phyloP scores from a whole-genome alignment of 2,113 vertebrate genomes.

The Phaethon lepturus region DNA sequence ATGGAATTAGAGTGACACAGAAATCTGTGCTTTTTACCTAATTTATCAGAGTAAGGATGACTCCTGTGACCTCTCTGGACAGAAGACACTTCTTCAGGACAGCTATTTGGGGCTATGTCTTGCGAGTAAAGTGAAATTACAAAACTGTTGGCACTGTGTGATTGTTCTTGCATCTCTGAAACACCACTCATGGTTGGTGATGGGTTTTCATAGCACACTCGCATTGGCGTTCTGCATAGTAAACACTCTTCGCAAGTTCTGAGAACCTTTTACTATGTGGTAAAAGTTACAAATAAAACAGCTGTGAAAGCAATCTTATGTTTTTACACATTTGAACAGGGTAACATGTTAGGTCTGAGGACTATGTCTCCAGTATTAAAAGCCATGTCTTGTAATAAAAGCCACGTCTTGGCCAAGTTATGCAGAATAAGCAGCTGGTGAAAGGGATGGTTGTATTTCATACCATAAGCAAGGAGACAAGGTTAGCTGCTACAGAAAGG shows the following conservation, averaged over 20 bases:
- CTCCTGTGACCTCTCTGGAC: background rate
- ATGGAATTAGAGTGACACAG: background rate
- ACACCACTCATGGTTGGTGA: background rate
- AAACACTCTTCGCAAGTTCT: background rate
- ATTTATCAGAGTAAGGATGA: background rate
- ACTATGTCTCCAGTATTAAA: rapidly evolving
- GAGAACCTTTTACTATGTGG: background rate
- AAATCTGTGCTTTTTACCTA: background rate
- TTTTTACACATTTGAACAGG: background rate
- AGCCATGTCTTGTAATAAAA: background rate
- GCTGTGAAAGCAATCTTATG: background rate
- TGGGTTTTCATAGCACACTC: background rate
- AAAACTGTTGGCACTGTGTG: background rate
- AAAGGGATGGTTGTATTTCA: background rate
- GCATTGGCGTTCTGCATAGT: background rate
- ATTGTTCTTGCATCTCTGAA: background rate
- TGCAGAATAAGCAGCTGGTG: background rate
- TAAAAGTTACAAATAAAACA: background rate
- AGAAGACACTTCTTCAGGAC: background rate
- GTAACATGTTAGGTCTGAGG: background rate
- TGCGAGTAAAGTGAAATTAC: background rate
- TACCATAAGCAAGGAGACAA: background rate
- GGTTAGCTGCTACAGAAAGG: background rate
- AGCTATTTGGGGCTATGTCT: background rate
- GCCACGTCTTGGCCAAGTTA: background rate